These are phyloP conservation scores for Chlorops oryzae DNA, from an alignment of 1,140 invertebrate species.

Conservation along the genomic window DNA sequence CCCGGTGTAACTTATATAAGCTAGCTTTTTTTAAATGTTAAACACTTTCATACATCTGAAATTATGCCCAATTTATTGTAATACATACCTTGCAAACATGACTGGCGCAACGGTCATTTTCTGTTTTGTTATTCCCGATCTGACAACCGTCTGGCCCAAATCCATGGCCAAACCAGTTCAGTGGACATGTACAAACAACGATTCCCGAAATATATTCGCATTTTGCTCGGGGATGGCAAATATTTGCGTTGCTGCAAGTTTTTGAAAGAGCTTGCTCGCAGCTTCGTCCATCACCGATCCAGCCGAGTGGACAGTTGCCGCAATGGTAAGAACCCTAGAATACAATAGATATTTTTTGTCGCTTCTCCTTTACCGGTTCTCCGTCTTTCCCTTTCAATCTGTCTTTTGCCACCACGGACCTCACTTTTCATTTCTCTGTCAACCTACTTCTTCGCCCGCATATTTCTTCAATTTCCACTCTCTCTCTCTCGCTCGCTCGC, in stretches of 20 bases:
- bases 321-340: slow-evolving; percentile 71
- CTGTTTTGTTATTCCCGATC: slow-evolving; percentile 18
- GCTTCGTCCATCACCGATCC: slow-evolving; percentile 71
- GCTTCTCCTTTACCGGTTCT: too few species aligned
- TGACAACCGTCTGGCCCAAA: slow-evolving; percentile 32
- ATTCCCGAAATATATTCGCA: slow-evolving; percentile 65
- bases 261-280: slow-evolving; percentile 25
- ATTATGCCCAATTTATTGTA: neutral
- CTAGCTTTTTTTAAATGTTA: too few species aligned
- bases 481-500: too few species aligned
- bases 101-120: slow-evolving; percentile 25
- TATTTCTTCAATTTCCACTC: too few species aligned
- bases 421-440: too few species aligned
- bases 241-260: slow-evolving; percentile 22
- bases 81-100: slow-evolving; percentile 24
- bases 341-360: neutral
- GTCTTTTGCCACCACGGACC: too few species aligned
- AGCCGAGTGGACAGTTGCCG: slow-evolving; percentile 78
- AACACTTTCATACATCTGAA: neutral
- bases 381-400: too few species aligned
- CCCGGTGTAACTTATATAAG: too few species aligned
- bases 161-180: slow-evolving; percentile 63
- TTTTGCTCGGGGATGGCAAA: slow-evolving; percentile 57
- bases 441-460: too few species aligned
- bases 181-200: slow-evolving; percentile 69